A percentile compares a stretch with the other conserved stretches of the same genome.
phyloP scores from a whole-genome alignment of 2,797 vertebrate genomes.

The Oreortyx pictus region DNA sequence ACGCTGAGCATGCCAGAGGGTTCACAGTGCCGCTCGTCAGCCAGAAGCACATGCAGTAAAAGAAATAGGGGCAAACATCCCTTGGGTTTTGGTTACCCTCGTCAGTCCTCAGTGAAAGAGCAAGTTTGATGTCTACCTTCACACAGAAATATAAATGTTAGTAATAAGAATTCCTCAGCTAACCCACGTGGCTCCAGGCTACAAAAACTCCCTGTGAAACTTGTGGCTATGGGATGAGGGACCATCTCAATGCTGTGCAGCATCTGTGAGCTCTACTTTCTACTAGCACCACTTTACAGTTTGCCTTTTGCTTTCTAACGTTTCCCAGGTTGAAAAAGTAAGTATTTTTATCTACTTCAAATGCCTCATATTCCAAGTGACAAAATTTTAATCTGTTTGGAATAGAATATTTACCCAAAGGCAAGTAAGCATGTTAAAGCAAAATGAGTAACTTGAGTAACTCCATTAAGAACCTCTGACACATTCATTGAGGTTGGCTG shows the following conservation, averaged over 20 bases:
- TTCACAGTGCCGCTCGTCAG: rapidly evolving
- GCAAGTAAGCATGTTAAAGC: background rate
- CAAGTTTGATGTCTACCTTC: background rate
- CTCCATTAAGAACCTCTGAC: background rate
- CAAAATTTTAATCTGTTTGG: background rate
- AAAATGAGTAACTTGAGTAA: background rate
- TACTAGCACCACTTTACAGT: background rate
- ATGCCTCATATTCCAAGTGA: background rate
- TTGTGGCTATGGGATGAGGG: background rate
- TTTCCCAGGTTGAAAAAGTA: background rate
- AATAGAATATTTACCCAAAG: background rate
- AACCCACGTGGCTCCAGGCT: background rate
- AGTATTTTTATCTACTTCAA: background rate
- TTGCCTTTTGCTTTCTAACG: background rate
- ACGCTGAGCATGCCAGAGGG: background rate
- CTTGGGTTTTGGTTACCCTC: background rate
- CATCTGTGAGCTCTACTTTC: background rate
- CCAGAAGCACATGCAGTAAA: background rate
- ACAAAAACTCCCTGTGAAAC: background rate
- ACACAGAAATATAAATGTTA: background rate
- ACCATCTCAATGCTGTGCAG: background rate
- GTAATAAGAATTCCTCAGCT: background rate
- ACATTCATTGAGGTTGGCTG: background rate
- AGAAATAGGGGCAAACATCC: background rate
- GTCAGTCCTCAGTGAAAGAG: background rate